A percentile compares a stretch with the other conserved stretches of the same genome.
Conservation (phyloP, 2,113 vertebrate species). For the Pseudorasbora parva region DNA sequence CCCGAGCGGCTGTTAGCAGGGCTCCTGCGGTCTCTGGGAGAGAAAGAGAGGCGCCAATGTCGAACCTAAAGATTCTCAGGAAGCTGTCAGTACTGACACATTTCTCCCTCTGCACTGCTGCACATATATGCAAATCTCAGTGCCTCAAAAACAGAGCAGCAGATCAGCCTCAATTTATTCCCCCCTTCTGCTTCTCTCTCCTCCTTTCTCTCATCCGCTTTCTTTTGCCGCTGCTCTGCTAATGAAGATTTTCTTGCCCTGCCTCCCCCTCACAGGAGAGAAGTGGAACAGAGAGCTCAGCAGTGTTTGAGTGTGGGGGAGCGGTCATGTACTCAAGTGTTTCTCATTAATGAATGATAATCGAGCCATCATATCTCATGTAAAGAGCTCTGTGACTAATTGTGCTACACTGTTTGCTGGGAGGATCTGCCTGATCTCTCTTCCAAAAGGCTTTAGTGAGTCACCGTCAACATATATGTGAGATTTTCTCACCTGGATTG, state of each 20-base stretch:
- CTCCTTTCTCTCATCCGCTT: slow-evolving; percentile 52
- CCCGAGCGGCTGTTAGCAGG: slow-evolving; percentile 51
- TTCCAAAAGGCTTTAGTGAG: slow-evolving; percentile 8
- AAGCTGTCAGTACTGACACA: slow-evolving; percentile 79
- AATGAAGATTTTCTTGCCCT: slow-evolving; percentile 26
- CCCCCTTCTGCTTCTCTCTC: slow-evolving; percentile 65
- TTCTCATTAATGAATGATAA: slow-evolving; percentile 60
- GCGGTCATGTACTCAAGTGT: slow-evolving; percentile 54
- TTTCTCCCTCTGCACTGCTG: slow-evolving; percentile 79
- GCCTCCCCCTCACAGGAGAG: slow-evolving; percentile 54
- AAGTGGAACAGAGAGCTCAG: slow-evolving; percentile 57
- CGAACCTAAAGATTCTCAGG: slow-evolving; percentile 76
- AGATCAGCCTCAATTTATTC: slow-evolving; percentile 82
- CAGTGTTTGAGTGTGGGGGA: slow-evolving; percentile 57
- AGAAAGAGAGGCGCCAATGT: slow-evolving; percentile 51
- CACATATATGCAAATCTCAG: slow-evolving; percentile 80
- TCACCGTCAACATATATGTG: background rate
- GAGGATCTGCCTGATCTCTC: slow-evolving; percentile 58
- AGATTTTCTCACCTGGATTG: slow-evolving; percentile 21
- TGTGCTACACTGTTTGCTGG: slow-evolving; percentile 66
- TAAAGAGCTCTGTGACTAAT: slow-evolving; percentile 60
- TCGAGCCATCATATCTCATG: slow-evolving; percentile 57
- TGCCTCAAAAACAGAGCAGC: slow-evolving; percentile 78
- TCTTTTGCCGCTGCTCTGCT: slow-evolving; percentile 53
- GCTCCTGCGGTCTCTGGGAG: slow-evolving; percentile 49